Percentiles rank a stretch among this genome's conserved stretches.
These are phyloP conservation scores for Psylliodes chrysocephalus DNA, from an alignment of 2,888 invertebrate species.

Conservation along the genomic window DNA sequence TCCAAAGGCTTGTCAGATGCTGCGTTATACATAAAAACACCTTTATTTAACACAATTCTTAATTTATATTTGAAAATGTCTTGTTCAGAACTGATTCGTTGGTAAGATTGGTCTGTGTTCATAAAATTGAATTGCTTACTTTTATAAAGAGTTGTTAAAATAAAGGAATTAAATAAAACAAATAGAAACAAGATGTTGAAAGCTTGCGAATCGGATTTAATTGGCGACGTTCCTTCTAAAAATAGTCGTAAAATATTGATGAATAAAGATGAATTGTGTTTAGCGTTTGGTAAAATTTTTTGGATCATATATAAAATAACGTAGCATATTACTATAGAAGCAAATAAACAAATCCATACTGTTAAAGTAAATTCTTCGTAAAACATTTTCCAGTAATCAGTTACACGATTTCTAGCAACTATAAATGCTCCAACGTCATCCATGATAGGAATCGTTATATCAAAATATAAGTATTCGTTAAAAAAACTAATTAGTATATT, in stretches of 20 bases:
- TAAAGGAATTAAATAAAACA: not conserved
- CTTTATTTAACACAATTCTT: too few relatives aligned
- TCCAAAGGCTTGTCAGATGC: too few relatives aligned
- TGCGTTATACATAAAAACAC: too few relatives aligned
- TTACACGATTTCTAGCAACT: not conserved
- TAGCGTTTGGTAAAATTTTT: not conserved
- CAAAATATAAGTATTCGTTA: not conserved
- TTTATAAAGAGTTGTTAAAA: constrained; percentile 5
- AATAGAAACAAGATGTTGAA: not conserved
- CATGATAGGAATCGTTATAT: not conserved
- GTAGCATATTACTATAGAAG: not conserved
- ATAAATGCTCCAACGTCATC: not conserved
- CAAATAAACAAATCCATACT: not conserved
- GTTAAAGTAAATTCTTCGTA: not conserved
- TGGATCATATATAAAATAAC: not conserved
- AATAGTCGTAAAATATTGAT: not conserved
- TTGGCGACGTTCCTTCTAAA: not conserved
- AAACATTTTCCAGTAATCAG: constrained; percentile 3
- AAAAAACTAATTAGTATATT: not conserved
- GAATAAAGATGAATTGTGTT: not conserved
- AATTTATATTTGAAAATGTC: not conserved
- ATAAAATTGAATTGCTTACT: constrained; percentile 2
- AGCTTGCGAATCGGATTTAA: not conserved
- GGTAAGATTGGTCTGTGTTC: not conserved
- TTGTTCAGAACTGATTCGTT: not conserved